Base-by-base conservation (phyloP, 2,113 vertebrate species). In the Callorhinus ursinus region DNA sequence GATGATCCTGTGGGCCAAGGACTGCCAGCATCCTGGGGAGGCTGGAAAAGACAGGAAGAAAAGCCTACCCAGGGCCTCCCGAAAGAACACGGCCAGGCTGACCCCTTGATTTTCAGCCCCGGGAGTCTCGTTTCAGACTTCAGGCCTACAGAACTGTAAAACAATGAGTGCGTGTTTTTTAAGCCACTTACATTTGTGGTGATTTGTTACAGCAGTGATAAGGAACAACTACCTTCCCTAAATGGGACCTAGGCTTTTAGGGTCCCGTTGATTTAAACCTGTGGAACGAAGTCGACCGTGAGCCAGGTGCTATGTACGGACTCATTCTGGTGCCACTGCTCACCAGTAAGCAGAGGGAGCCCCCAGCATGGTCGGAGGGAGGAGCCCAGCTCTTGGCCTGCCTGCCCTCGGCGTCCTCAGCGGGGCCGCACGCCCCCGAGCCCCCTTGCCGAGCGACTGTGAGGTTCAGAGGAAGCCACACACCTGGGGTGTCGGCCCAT, bases 401-500 rank as follows among this genome's bases (percentile, higher is more conserved):
- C 4, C 22, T 59, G 39, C 13, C n/a, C 33, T 39, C 33, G 1
- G 12, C 0, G 2, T 53, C 81, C 79, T 72, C 36, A 6, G 51
- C 51, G 12, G 39, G 65, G 11, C 49, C 9, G 1, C 42, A 12
- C 1, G 4, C 16, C 2, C 19, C 61, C 1, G 2, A 24, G 19
- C 5, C 12, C 6, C 19, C 24, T 19, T 16, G 53, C 76, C 24
- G 0, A 33, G 42, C 21, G 3, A 7, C 24, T 16, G 8, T 2
- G 31, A 39, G 39, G 4, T 5, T 59, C 42, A n/a, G 42, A 36
- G 5, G 12, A 49, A 33, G 33, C 1, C 24, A 57, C 13, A 10
- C 5, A 16, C 53, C 53, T 1, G 6, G 10, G 8, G 39, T 1
- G 3, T 39, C 6, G 0, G 77, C 77, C 13, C 0, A 14, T 18